Percentiles rank a stretch among this genome's conserved stretches.
Evolutionary conservation across 2,888 invertebrate genomes (phyloP).

Genomic region (Cordilura impudica): DNA sequence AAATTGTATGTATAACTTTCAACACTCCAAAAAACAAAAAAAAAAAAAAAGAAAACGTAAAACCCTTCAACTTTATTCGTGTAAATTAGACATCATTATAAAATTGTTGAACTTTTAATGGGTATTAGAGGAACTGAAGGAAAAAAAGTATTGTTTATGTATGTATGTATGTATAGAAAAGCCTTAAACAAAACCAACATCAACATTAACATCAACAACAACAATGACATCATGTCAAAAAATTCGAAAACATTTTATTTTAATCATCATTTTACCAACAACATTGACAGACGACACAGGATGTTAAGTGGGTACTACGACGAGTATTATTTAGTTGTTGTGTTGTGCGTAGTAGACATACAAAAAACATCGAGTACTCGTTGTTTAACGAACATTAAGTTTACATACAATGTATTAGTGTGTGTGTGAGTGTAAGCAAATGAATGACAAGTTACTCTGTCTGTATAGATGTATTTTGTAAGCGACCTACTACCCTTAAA

Average conservation of each 20-base stretch:
- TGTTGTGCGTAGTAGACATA: too few relatives aligned
- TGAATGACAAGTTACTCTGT: constrained; percentile 14
- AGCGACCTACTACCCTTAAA: constrained; percentile 46
- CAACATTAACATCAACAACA: constrained; percentile 12
- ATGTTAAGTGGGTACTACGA: too few relatives aligned
- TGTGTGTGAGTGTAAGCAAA: constrained; percentile 1
- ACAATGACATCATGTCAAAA: constrained; percentile 37
- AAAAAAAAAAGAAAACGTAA: background rate
- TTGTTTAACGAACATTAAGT: too few relatives aligned
- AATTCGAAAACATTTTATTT: constrained; percentile 13
- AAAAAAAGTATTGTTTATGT: too few relatives aligned
- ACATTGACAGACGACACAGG: constrained; percentile 2
- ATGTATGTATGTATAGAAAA: too few relatives aligned
- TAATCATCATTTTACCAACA: constrained; percentile 14
- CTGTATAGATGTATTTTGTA: background rate
- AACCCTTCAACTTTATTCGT: too few relatives aligned
- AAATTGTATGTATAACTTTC: background rate
- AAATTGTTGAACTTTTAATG: too few relatives aligned
- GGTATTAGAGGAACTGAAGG: too few relatives aligned
- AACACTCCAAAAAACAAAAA: background rate
- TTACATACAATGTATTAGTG: too few relatives aligned
- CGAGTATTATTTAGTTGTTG: too few relatives aligned
- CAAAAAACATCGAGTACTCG: too few relatives aligned
- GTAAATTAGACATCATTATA: too few relatives aligned
- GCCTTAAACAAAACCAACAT: background rate